Conservation (phyloP, 1,140 invertebrate species). For the Oedothorax gibbosus region DNA sequence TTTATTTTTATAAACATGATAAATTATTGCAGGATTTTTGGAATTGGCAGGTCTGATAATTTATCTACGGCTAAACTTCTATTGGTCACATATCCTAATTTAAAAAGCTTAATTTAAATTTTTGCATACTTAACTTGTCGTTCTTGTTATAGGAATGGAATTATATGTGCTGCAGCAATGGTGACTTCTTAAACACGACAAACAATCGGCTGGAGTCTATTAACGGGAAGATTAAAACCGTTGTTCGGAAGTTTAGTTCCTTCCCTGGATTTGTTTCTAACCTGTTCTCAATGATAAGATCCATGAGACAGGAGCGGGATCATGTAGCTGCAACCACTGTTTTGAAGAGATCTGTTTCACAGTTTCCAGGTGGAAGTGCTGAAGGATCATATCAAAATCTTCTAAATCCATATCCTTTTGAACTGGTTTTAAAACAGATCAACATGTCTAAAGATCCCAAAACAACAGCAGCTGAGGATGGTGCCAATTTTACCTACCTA, state of each 20-base stretch:
- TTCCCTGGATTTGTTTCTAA: neutral
- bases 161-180: neutral
- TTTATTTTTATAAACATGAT: neutral
- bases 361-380: neutral
- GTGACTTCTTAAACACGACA: slow-evolving; percentile 6
- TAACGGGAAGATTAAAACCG: slow-evolving; percentile 7
- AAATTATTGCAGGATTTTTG: neutral
- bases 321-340: neutral
- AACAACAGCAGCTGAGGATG: neutral
- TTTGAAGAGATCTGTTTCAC: neutral
- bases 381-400: too few relatives aligned
- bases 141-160: slow-evolving; percentile 16
- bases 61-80: too few relatives aligned
- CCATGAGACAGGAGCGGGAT: neutral
- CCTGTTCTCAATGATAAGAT: neutral
- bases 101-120: neutral
- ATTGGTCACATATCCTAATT: too few relatives aligned
- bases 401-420: neutral
- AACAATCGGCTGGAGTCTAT: slow-evolving; percentile 8
- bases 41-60: too few relatives aligned
- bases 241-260: neutral
- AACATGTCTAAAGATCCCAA: neutral
- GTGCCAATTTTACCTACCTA: neutral
- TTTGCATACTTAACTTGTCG: neutral
- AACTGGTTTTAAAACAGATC: neutral